Evolutionary conservation across 2,113 vertebrate genomes (phyloP).

Genomic region (Emydura subglobosa): DNA sequence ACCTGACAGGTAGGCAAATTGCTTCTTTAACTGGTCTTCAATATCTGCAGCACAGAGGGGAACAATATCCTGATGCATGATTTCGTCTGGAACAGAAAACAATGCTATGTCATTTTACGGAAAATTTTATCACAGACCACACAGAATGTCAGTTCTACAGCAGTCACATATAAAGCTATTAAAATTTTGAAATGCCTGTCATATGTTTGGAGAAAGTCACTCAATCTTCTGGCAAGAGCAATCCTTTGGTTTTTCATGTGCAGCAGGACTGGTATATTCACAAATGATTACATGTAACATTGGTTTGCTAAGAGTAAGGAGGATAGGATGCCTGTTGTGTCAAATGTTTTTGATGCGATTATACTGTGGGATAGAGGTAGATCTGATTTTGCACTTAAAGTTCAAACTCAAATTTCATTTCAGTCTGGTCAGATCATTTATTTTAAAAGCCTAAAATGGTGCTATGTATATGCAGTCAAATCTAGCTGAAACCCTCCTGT

Average conservation of each 20-base stretch:
- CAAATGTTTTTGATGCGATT: background rate
- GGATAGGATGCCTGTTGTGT: background rate
- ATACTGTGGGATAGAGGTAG: background rate
- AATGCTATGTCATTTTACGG: slow-evolving; percentile 27
- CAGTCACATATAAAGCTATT: background rate
- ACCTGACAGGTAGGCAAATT: slow-evolving; percentile 97
- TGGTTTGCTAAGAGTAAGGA: background rate
- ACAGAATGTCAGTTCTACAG: background rate
- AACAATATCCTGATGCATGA: slow-evolving; percentile 95
- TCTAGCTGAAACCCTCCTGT: background rate
- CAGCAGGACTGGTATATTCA: background rate
- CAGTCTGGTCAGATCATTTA: background rate
- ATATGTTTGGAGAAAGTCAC: background rate
- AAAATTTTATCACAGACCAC: background rate
- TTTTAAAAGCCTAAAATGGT: background rate
- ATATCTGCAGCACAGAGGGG: slow-evolving; percentile 92
- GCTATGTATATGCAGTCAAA: background rate
- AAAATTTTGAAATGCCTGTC: background rate
- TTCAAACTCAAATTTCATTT: background rate
- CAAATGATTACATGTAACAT: background rate
- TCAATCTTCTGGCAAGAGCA: background rate
- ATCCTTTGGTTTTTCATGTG: background rate
- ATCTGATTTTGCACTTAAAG: background rate
- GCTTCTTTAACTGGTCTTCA: slow-evolving; percentile 90
- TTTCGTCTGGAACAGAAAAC: slow-evolving; percentile 87